A percentile compares a stretch with the other conserved stretches of the same genome.
These are phyloP conservation scores for Latrodectus hesperus DNA, from an alignment of 2,888 invertebrate species.

Conservation along the genomic window DNA sequence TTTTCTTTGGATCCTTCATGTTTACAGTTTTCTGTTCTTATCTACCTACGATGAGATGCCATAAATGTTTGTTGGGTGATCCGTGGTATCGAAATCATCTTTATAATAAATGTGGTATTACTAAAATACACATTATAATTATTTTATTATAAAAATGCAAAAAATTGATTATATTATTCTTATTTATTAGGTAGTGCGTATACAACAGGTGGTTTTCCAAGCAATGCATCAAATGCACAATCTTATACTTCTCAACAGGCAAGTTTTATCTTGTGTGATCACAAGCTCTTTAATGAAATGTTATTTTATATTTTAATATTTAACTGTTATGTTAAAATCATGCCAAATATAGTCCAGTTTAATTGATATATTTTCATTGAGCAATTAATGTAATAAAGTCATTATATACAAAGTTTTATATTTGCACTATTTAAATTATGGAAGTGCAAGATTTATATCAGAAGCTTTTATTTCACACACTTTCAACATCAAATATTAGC, in stretches of 20 bases:
- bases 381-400: no score
- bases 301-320: no score
- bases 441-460: no score
- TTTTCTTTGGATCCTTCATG: neutral
- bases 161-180: neutral
- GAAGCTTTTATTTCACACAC: no score
- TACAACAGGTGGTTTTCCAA: conserved; percentile 51
- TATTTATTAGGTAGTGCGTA: conserved; percentile 52
- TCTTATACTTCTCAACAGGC: conserved; percentile 66
- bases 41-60: neutral
- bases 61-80: no score
- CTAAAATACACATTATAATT: neutral
- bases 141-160: neutral
- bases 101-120: neutral
- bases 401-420: no score
- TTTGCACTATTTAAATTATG: no score
- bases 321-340: no score
- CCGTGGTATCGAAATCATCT: neutral
- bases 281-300: no score
- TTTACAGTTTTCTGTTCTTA: neutral
- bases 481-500: no score
- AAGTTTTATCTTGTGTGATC: neutral
- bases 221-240: conserved; percentile 63
- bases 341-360: no score
- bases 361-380: no score